Conservation (phyloP, 2,888 invertebrate species). For the Mycogona germanica region DNA sequence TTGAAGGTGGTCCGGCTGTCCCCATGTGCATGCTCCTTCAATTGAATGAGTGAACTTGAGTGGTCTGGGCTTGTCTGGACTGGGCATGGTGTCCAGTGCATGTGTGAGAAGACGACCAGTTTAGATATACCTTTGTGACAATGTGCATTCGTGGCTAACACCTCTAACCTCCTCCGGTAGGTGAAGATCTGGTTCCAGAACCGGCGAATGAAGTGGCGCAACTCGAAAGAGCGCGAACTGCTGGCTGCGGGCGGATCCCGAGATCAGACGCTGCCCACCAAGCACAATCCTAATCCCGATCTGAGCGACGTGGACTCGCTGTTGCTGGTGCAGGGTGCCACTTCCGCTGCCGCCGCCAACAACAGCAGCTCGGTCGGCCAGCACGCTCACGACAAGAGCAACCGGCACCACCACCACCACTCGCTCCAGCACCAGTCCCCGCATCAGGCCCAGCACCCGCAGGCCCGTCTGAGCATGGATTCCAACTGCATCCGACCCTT, state of each 20-base stretch:
- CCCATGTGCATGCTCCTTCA: too few relatives aligned
- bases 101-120: too few relatives aligned
- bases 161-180: too few relatives aligned
- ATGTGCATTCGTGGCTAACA: too few relatives aligned
- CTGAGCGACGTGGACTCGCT: slow-evolving; percentile 51
- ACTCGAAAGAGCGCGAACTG: slow-evolving; percentile 90
- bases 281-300: slow-evolving; percentile 93
- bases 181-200: slow-evolving; percentile 93
- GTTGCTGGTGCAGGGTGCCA: neutral
- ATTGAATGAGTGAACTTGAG: too few relatives aligned
- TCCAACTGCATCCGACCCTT: too few relatives aligned
- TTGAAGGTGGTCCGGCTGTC: too few relatives aligned
- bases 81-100: too few relatives aligned
- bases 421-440: neutral
- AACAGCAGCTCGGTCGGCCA: neutral
- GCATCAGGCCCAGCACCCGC: too few relatives aligned
- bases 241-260: slow-evolving; percentile 85
- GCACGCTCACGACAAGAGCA: slow-evolving; percentile 1
- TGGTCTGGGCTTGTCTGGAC: too few relatives aligned
- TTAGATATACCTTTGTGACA: too few relatives aligned
- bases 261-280: slow-evolving; percentile 90
- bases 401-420: neutral
- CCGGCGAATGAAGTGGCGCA: slow-evolving; percentile 97
- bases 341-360: neutral
- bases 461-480: too few relatives aligned